A percentile compares a stretch with the other conserved stretches of the same genome.
phyloP scores from a whole-genome alignment of 2,797 vertebrate genomes.

The Malacoctenus gilli region DNA sequence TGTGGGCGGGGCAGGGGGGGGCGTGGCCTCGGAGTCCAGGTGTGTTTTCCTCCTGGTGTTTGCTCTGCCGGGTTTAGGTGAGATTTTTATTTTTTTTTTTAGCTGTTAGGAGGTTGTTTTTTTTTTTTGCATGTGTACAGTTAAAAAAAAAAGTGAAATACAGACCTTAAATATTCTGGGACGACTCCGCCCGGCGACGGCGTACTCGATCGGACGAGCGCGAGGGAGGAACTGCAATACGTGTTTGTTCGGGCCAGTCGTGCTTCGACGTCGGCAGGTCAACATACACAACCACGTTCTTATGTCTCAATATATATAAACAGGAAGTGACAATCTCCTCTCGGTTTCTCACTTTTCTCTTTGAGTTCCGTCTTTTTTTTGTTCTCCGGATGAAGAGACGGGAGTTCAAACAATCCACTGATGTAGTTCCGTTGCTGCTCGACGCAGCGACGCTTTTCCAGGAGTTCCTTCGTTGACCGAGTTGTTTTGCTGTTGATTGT shows the following conservation, averaged over 20 bases:
- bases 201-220: slow-evolving; percentile 16
- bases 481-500: slow-evolving; percentile 49
- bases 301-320: too few species aligned
- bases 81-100: slow-evolving; percentile 30
- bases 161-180: slow-evolving; percentile 39
- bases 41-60: too few species aligned
- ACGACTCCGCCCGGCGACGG: slow-evolving; percentile 26
- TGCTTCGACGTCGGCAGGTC: too few species aligned
- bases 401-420: slow-evolving; percentile 25
- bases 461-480: slow-evolving; percentile 49
- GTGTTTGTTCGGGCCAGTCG: slow-evolving; percentile 17
- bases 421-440: slow-evolving; percentile 36
- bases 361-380: slow-evolving; percentile 29
- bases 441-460: slow-evolving; percentile 32
- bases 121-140: slow-evolving; percentile 59
- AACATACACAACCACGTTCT: slow-evolving; percentile 18
- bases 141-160: too few species aligned
- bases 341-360: slow-evolving; percentile 12
- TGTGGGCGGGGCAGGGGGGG: too few species aligned
- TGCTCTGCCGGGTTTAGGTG: slow-evolving; percentile 34
- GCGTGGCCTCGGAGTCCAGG: too few species aligned
- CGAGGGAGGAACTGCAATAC: slow-evolving; percentile 31
- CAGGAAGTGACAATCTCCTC: slow-evolving; percentile 66
- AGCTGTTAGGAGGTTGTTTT: slow-evolving; percentile 59
- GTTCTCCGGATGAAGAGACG: slow-evolving; percentile 1